A percentile compares a stretch with the other conserved stretches of the same genome.
phyloP scores from a whole-genome alignment of 2,113 vertebrate species.

The Scomber japonicus region DNA sequence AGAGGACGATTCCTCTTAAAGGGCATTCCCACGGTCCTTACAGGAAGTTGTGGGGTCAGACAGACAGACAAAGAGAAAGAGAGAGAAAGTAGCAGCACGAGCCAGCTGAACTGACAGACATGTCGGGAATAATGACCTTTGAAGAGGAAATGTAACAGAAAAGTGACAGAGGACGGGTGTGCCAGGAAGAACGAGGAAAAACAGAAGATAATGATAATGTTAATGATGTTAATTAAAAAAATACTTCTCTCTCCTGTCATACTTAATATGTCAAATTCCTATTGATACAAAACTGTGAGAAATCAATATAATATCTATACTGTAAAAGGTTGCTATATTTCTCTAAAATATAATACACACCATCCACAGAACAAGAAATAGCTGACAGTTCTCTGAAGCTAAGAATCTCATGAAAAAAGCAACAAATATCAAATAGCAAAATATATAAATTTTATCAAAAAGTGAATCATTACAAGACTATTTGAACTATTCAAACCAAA shows the following conservation, averaged over 20 bases:
- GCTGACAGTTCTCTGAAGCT: background rate
- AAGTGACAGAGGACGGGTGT: constrained; percentile 51
- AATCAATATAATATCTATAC: background rate
- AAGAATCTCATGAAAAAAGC: background rate
- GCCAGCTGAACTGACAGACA: constrained; percentile 14
- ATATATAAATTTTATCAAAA: background rate
- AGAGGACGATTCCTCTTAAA: constrained; percentile 28
- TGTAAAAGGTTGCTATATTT: background rate
- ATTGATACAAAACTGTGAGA: constrained; percentile 3
- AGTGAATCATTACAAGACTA: background rate
- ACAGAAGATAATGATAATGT: too few relatives aligned
- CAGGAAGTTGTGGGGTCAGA: constrained; percentile 61
- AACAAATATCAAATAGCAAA: background rate
- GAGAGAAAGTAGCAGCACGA: constrained; percentile 28
- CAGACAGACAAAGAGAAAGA: constrained; percentile 3
- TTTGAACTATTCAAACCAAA: background rate
- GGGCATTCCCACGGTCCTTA: constrained; percentile 68
- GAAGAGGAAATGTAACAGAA: constrained; percentile 35
- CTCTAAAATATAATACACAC: background rate
- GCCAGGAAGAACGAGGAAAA: constrained; percentile 14
- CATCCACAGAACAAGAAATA: background rate
- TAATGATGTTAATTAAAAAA: constrained; percentile 21
- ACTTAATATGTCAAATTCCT: constrained; percentile 8
- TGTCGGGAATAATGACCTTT: background rate
- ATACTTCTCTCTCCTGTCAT: background rate